Conservation (phyloP, 2,888 invertebrate species). For the Thymelicus sylvestris region DNA sequence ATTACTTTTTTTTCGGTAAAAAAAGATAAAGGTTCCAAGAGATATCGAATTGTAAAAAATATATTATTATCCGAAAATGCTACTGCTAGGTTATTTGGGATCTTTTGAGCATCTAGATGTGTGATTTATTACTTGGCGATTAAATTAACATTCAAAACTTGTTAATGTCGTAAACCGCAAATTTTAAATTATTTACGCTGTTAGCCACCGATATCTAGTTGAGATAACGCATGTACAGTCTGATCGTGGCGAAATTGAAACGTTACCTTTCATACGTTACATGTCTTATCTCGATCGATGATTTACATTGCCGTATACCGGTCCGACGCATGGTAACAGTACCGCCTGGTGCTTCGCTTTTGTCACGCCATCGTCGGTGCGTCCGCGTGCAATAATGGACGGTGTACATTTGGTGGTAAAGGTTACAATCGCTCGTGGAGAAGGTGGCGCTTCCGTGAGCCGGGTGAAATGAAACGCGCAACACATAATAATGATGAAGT, state of each 20-base stretch:
- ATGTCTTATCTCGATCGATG: slow-evolving; percentile 44
- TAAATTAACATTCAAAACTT: too few relatives aligned
- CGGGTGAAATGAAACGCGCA: slow-evolving; percentile 56
- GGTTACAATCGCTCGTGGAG: slow-evolving; percentile 32
- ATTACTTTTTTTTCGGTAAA: too few relatives aligned
- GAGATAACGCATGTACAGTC: slow-evolving; percentile 33
- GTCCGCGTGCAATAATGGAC: slow-evolving; percentile 16
- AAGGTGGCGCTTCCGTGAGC: slow-evolving; percentile 46
- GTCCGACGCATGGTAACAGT: slow-evolving; percentile 42
- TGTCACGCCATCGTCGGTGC: slow-evolving; percentile 6
- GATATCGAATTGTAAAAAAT: too few relatives aligned
- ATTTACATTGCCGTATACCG: slow-evolving; percentile 39
- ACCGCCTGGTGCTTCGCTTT: slow-evolving; percentile 20
- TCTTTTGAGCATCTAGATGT: too few relatives aligned
- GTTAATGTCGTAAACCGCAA: neutral
- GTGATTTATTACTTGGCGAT: too few relatives aligned
- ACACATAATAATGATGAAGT: slow-evolving; percentile 63
- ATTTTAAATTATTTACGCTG: slow-evolving; percentile 27
- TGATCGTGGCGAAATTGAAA: slow-evolving; percentile 37
- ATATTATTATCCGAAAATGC: too few relatives aligned
- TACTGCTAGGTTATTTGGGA: too few relatives aligned
- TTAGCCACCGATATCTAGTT: slow-evolving; percentile 23
- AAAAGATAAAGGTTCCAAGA: too few relatives aligned
- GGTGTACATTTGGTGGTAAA: slow-evolving; percentile 23
- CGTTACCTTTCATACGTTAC: slow-evolving; percentile 39